Percentiles rank a stretch among this genome's conserved stretches.
These are phyloP conservation scores for Sycophila sp. DNA, from an alignment of 1,140 invertebrate species.

Conservation along the genomic window DNA sequence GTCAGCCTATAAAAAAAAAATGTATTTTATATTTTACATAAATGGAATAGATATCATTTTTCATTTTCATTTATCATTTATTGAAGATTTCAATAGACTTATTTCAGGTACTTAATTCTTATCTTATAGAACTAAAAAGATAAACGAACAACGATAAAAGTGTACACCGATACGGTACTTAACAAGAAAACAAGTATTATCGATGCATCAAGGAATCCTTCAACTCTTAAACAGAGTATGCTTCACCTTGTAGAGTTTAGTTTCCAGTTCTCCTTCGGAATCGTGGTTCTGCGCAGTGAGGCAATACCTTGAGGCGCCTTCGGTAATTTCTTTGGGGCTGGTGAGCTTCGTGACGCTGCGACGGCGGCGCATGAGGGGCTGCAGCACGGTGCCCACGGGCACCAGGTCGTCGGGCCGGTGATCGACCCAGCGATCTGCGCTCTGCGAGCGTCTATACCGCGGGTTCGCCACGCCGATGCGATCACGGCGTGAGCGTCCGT, in stretches of 20 bases:
- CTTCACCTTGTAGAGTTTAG: constrained; percentile 90
- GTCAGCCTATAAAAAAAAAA: constrained; percentile 73
- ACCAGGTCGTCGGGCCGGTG: constrained; percentile 82
- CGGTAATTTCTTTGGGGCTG: constrained; percentile 67
- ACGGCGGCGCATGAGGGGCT: constrained; percentile 83
- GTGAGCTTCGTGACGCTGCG: constrained; percentile 86
- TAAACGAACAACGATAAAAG: too few relatives aligned
- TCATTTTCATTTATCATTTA: not conserved
- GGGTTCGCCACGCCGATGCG: constrained; percentile 74
- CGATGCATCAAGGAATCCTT: too few relatives aligned
- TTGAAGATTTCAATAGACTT: too few relatives aligned
- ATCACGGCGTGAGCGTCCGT: constrained; percentile 56
- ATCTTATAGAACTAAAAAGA: too few relatives aligned
- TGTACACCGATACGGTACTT: too few relatives aligned
- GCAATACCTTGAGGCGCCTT: constrained; percentile 84
- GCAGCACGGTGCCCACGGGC: constrained; percentile 85
- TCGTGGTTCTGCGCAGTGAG: constrained; percentile 92
- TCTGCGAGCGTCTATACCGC: constrained; percentile 81
- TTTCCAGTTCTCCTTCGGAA: constrained; percentile 91
- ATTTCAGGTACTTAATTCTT: too few relatives aligned
- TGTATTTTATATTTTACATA: not conserved
- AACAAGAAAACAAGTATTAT: too few relatives aligned
- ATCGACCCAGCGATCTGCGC: constrained; percentile 88
- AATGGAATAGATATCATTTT: not conserved
- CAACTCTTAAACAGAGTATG: too few relatives aligned